phyloP scores from a whole-genome alignment of 2,113 vertebrate genomes.

The Picathartes gymnocephalus region DNA sequence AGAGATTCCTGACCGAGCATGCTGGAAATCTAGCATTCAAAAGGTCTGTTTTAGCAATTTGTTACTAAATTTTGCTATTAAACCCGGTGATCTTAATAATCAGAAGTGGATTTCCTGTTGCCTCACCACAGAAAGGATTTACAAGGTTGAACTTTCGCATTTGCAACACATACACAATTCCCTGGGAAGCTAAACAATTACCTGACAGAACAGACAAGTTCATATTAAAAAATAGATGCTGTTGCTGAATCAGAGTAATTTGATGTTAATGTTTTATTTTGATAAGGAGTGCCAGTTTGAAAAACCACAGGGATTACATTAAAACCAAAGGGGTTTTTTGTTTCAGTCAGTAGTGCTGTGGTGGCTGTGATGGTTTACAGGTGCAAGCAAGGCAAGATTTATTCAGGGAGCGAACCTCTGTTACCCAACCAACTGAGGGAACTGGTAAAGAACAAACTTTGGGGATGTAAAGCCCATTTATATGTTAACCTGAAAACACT shows the following conservation, averaged over 20 bases:
- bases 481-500: neutral
- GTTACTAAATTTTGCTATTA: neutral
- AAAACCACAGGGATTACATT: neutral
- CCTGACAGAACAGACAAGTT: neutral
- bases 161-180: neutral
- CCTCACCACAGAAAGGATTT: neutral
- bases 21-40: neutral
- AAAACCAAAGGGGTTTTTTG: neutral
- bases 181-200: slow-evolving; percentile 27
- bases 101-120: neutral
- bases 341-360: neutral
- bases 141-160: neutral
- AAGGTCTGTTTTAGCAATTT: neutral
- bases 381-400: neutral
- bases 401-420: neutral
- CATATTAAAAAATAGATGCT: slow-evolving; percentile 19
- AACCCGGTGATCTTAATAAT: neutral
- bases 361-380: neutral
- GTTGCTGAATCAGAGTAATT: slow-evolving; percentile 26
- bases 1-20: neutral
- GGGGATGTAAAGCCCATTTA: neutral
- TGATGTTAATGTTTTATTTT: slow-evolving; percentile 4
- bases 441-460: neutral
- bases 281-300: neutral
- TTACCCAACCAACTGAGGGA: neutral